Evolutionary conservation across 2,888 invertebrate species (phyloP).

Genomic region (Pseudeuparius sepicola): DNA sequence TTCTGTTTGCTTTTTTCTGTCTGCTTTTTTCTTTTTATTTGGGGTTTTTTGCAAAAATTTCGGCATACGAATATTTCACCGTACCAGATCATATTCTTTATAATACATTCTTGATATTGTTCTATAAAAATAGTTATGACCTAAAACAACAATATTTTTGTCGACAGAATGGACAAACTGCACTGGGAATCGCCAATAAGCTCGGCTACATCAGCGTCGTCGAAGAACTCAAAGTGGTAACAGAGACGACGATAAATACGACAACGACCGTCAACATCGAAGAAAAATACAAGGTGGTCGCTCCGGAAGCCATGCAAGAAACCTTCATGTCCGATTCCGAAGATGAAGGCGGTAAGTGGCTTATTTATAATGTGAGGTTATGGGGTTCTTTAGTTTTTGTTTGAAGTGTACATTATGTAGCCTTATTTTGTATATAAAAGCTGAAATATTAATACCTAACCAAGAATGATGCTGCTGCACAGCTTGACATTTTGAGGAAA

Average conservation of each 20-base stretch:
- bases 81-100: no score
- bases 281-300: slow-evolving; percentile 94
- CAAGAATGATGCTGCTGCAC: no score
- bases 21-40: no score
- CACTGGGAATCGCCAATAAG: slow-evolving; percentile 90
- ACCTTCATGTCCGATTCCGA: slow-evolving; percentile 98
- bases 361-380: slow-evolving; percentile 7
- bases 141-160: no score
- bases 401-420: not conserved
- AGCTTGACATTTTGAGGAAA: no score
- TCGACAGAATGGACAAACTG: slow-evolving; percentile 87
- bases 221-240: slow-evolving; percentile 88
- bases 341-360: slow-evolving; percentile 83
- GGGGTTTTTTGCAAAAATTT: no score
- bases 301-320: slow-evolving; percentile 98
- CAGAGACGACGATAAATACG: slow-evolving; percentile 58
- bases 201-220: slow-evolving; percentile 97
- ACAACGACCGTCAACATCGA: slow-evolving; percentile 54
- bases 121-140: no score
- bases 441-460: no score
- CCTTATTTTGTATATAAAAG: no score
- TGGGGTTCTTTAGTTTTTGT: not conserved
- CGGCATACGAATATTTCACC: no score
- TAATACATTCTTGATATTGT: no score
- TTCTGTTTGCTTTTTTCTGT: no score